These are phyloP conservation scores for Lasius platythorax DNA, from an alignment of 2,888 invertebrate species.

Conservation along the genomic window DNA sequence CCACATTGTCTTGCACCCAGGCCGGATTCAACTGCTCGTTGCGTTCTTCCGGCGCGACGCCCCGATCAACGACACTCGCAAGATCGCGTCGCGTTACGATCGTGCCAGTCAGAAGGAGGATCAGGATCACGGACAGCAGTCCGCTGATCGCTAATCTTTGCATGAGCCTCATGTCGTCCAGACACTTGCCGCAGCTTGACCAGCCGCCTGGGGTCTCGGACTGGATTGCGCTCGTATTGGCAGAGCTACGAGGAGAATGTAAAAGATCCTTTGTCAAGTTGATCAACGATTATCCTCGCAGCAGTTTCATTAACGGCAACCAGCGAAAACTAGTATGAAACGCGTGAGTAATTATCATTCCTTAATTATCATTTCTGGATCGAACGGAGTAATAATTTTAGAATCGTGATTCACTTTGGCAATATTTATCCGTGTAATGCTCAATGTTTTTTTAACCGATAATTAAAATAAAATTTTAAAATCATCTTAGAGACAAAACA, in stretches of 20 bases:
- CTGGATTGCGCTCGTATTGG: conserved; percentile 77
- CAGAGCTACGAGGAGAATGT: conserved; percentile 65
- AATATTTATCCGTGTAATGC: neutral
- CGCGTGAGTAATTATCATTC: neutral
- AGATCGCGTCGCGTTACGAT: conserved; percentile 83
- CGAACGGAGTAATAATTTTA: neutral
- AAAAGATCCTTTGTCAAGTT: conserved; percentile 43
- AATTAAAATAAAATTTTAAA: neutral
- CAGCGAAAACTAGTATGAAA: neutral
- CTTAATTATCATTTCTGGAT: neutral
- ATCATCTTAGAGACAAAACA: neutral
- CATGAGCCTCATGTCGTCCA: conserved; percentile 82
- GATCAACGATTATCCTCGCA: neutral
- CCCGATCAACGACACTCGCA: conserved; percentile 80
- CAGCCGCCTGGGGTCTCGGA: conserved; percentile 76
- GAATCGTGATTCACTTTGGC: neutral
- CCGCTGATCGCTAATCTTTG: conserved; percentile 84
- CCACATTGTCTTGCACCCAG: conserved; percentile 82
- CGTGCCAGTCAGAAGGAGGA: conserved; percentile 82
- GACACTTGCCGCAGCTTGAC: conserved; percentile 76
- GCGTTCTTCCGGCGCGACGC: conserved; percentile 81
- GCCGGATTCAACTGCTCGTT: conserved; percentile 81
- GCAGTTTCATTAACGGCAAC: conserved; percentile 1
- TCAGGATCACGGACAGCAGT: conserved; percentile 83
- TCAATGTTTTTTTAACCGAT: neutral